Conservation (phyloP, 1,140 invertebrate genomes). For the Matsumurasca onukii region DNA sequence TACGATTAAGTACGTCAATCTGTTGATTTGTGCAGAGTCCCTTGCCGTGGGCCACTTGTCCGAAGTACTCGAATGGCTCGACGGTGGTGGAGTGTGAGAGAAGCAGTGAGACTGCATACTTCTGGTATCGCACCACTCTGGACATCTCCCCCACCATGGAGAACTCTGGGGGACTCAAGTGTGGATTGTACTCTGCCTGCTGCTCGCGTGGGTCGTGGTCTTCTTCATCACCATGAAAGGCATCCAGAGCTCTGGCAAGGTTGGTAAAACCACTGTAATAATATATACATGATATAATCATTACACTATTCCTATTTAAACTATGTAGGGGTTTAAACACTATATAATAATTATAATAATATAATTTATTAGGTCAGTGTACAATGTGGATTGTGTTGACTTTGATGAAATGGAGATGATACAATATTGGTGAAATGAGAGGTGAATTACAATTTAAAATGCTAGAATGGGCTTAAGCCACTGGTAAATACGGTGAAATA, state of each 20-base stretch:
- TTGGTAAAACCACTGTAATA: slow-evolving; percentile 48
- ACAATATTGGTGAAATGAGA: too few species aligned
- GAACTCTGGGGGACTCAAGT: slow-evolving; percentile 79
- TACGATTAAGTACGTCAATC: too few species aligned
- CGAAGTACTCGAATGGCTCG: slow-evolving; percentile 67
- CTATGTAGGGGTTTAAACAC: too few species aligned
- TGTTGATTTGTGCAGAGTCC: slow-evolving; percentile 70
- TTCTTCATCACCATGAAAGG: slow-evolving; percentile 98
- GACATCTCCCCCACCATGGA: slow-evolving; percentile 83
- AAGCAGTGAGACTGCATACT: slow-evolving; percentile 84
- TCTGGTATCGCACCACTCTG: slow-evolving; percentile 85
- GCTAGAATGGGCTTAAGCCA: too few species aligned
- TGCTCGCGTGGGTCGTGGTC: slow-evolving; percentile 92
- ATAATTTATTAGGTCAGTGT: too few species aligned
- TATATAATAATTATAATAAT: too few species aligned
- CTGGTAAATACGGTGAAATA: too few species aligned
- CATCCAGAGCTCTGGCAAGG: slow-evolving; percentile 96
- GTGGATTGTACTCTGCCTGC: slow-evolving; percentile 92
- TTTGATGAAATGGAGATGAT: too few species aligned
- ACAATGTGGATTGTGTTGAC: too few species aligned
- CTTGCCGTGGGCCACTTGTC: slow-evolving; percentile 84
- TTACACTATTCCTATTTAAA: too few species aligned
- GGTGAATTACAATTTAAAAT: too few species aligned
- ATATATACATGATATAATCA: too few species aligned
- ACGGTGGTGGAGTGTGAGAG: slow-evolving; percentile 72